Evolutionary conservation across 30 jellyfish, hydroid and myxozoan species (phyloP).

Genomic region (Aurelia sp.): DNA sequence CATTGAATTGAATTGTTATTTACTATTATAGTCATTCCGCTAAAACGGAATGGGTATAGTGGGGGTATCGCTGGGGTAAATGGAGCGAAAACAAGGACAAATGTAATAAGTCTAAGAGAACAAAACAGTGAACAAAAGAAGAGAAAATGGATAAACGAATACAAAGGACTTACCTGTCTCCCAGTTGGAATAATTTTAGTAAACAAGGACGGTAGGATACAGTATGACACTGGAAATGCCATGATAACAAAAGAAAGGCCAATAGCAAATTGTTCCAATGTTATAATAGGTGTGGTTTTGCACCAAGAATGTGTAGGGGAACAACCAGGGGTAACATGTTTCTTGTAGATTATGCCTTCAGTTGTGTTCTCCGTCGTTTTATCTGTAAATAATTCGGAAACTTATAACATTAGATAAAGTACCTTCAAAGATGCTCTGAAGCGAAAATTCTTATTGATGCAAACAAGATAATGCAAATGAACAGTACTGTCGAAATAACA

Average conservation of each 20-base stretch:
- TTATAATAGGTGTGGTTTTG: constrained; percentile 21
- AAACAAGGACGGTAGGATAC: constrained; percentile 41
- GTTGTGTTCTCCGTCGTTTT: constrained; percentile 30
- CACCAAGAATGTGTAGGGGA: constrained; percentile 68
- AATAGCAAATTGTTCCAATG: constrained; percentile 20
- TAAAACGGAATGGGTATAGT: too few species aligned
- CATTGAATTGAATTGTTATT: too few species aligned
- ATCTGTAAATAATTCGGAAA: background rate
- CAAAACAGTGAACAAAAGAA: background rate
- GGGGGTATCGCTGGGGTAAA: too few species aligned
- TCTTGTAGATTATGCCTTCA: background rate
- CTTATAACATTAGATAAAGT: too few species aligned
- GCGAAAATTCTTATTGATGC: too few species aligned
- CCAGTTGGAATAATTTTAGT: constrained; percentile 62
- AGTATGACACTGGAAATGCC: constrained; percentile 44
- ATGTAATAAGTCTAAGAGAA: too few species aligned
- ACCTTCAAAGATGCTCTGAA: too few species aligned
- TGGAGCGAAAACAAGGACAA: too few species aligned
- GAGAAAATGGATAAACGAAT: background rate
- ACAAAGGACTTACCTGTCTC: constrained; percentile 32
- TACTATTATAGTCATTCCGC: too few species aligned
- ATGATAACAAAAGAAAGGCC: constrained; percentile 16
- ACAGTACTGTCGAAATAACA: too few species aligned
- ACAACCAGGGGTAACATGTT: constrained; percentile 47
- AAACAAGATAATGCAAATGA: too few species aligned